Evolutionary conservation across 2,888 invertebrate genomes (phyloP).

Genomic region (Drosophila dives): DNA sequence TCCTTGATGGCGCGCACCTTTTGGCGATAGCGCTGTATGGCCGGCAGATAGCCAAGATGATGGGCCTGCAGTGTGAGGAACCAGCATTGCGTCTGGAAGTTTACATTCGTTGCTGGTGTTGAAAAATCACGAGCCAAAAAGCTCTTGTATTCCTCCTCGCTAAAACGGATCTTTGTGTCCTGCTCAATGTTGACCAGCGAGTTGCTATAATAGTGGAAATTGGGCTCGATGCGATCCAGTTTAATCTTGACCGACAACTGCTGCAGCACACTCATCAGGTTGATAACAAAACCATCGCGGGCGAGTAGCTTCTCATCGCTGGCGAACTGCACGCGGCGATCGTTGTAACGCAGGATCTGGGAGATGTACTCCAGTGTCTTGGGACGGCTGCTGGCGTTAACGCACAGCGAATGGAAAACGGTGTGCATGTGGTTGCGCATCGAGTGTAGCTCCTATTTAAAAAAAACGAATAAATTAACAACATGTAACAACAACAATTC

Average conservation of each 20-base stretch:
- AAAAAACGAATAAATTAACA: background rate
- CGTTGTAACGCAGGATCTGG: conserved; percentile 91
- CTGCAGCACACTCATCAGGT: conserved; percentile 95
- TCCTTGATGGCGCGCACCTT: conserved; percentile 89
- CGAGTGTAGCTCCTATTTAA: conserved; percentile 90
- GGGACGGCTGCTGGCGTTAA: conserved; percentile 92
- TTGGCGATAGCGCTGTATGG: conserved; percentile 93
- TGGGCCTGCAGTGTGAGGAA: conserved; percentile 97
- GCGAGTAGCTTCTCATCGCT: conserved; percentile 94
- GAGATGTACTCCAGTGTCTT: conserved; percentile 92
- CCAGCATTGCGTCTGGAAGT: conserved; percentile 99
- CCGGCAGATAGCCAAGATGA: conserved; percentile 95
- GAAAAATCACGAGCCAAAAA: conserved; percentile 75
- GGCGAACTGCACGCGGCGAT: conserved; percentile 95
- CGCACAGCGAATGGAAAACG: conserved; percentile 93
- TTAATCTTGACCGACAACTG: conserved; percentile 95
- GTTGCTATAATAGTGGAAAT: conserved; percentile 94
- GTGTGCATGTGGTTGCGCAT: conserved; percentile 91
- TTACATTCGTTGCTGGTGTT: conserved; percentile 87
- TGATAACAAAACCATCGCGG: conserved; percentile 98
- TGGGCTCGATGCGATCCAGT: conserved; percentile 94
- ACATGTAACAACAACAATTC: background rate
- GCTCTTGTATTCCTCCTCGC: conserved; percentile 90
- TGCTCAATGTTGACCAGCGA: conserved; percentile 90
- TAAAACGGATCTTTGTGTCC: conserved; percentile 93